A percentile compares a stretch with the other conserved stretches of the same genome.
These are phyloP conservation scores for Semaprochilodus insignis DNA, from an alignment of 2,797 vertebrate species.

Conservation along the genomic window DNA sequence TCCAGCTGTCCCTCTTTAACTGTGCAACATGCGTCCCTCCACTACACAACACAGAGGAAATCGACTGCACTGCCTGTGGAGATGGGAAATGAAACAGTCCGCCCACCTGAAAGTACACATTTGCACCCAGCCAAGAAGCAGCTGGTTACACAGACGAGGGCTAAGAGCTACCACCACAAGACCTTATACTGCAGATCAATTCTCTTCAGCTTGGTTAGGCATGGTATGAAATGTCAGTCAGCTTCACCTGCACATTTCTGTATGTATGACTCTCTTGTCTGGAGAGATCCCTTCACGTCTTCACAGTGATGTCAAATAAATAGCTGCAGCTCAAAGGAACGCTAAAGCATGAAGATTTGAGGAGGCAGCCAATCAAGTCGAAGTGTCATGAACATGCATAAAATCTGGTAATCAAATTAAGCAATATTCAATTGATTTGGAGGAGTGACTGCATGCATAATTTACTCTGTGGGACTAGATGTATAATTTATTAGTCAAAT, in stretches of 20 bases:
- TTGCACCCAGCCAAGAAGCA: constrained; percentile 18
- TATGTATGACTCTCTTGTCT: not conserved
- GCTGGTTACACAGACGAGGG: not conserved
- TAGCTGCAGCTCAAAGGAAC: not conserved
- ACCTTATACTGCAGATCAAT: not conserved
- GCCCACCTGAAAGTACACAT: constrained; percentile 33
- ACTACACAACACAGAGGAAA: constrained; percentile 29
- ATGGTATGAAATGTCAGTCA: not conserved
- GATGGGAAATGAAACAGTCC: constrained; percentile 22
- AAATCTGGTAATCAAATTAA: constrained; percentile 1
- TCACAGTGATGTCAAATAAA: not conserved
- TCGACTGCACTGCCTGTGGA: constrained; percentile 16
- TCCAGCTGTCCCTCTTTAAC: constrained; percentile 22
- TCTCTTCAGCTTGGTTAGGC: not conserved
- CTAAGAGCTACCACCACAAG: constrained; percentile 5
- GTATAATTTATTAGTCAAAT: not conserved
- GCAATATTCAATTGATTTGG: not conserved
- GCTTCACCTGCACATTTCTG: constrained; percentile 3
- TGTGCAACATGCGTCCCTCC: not conserved
- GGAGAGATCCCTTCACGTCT: not conserved
- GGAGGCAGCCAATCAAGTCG: not conserved
- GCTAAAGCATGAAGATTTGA: not conserved
- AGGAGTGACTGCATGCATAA: not conserved
- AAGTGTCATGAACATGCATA: not conserved
- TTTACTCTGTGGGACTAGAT: not conserved